Conservation (phyloP, 2,113 vertebrate species). For the Shinisaurus crocodilurus region DNA sequence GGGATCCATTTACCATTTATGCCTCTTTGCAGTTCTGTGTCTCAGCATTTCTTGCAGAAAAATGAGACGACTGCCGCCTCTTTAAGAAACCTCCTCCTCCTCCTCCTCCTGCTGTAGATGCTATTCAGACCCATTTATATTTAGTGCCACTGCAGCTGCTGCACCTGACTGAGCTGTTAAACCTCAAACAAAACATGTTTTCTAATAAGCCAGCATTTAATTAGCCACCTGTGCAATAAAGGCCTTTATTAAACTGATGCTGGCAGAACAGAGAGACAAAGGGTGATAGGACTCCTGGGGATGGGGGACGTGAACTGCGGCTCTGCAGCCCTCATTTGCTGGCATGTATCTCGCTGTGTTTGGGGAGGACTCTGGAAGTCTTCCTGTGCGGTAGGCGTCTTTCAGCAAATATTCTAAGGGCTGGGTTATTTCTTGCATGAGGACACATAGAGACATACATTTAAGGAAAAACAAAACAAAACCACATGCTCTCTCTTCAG, state of each 20-base stretch:
- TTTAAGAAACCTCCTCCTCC: background rate
- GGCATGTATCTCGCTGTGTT: background rate
- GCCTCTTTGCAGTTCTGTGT: background rate
- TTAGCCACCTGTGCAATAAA: conserved; percentile 42
- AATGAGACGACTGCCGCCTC: background rate
- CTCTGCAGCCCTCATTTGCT: background rate
- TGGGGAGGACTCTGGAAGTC: background rate
- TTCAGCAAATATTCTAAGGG: background rate
- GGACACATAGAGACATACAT: background rate
- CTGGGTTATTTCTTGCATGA: too few relatives aligned
- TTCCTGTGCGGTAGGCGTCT: background rate
- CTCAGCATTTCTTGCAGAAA: background rate
- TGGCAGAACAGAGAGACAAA: conserved; percentile 2
- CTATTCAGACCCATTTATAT: conserved; percentile 8
- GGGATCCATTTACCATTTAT: background rate
- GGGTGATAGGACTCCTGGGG: background rate
- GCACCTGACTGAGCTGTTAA: conserved; percentile 22
- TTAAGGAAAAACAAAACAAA: background rate
- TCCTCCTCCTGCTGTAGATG: background rate
- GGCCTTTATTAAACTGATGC: conserved; percentile 21
- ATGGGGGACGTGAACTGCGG: background rate
- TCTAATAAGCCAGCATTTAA: conserved; percentile 41
- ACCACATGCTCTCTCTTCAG: background rate
- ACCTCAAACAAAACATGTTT: conserved; percentile 42
- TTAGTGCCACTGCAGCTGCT: conserved; percentile 17